Evolutionary conservation across 2,888 invertebrate species (phyloP).

Genomic region (Aelia acuminata): DNA sequence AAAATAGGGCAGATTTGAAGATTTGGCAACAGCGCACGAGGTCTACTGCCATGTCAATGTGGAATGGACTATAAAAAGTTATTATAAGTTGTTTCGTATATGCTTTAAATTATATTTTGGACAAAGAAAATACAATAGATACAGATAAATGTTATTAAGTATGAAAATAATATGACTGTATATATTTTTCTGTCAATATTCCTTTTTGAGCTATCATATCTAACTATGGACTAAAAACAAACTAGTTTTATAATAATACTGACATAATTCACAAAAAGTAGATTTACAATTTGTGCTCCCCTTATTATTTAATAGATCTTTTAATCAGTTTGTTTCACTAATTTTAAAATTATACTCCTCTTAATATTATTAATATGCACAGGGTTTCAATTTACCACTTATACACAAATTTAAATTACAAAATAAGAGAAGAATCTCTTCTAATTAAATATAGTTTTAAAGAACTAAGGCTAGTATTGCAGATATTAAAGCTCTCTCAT

Average conservation of each 20-base stretch:
- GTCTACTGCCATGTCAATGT: too few species aligned
- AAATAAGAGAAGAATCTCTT: neutral
- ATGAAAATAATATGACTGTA: too few species aligned
- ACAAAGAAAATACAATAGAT: too few species aligned
- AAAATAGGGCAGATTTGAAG: too few species aligned
- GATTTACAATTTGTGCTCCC: neutral
- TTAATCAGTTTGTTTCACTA: neutral
- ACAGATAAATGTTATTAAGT: too few species aligned
- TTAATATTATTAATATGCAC: neutral
- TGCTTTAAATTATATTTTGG: too few species aligned
- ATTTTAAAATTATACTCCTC: neutral
- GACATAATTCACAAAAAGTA: neutral
- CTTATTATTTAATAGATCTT: constrained; percentile 15
- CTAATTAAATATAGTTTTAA: neutral
- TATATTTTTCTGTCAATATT: too few species aligned
- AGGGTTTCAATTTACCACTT: neutral
- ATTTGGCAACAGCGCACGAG: too few species aligned
- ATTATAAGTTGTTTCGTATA: too few species aligned
- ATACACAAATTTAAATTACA: constrained; percentile 8
- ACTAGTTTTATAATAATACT: constrained; percentile 29
- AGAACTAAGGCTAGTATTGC: neutral
- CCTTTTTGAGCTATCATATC: neutral
- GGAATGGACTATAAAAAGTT: too few species aligned
- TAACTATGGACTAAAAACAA: neutral
- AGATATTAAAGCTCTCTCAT: neutral